These are phyloP conservation scores for Drosophila phalerata DNA, from an alignment of 2,888 invertebrate species.

Conservation along the genomic window DNA sequence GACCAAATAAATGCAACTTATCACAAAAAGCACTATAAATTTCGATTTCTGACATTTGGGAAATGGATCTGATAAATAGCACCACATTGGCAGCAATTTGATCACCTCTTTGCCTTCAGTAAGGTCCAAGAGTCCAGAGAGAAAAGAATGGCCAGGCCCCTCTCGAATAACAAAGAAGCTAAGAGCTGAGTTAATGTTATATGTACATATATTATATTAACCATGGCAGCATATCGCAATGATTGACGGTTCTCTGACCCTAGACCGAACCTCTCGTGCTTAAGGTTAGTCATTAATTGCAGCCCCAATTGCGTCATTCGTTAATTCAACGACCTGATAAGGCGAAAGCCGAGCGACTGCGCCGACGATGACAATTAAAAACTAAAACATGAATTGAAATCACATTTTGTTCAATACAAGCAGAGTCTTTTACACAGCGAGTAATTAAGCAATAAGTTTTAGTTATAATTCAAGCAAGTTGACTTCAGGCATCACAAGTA, in stretches of 20 bases:
- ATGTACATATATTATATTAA: conserved; percentile 11
- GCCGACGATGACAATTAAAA: conserved; percentile 61
- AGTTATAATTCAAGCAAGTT: too few species aligned
- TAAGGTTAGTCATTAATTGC: conserved; percentile 70
- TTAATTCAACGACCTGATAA: conserved; percentile 57
- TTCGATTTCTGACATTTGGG: too few species aligned
- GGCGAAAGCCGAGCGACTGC: conserved; percentile 28
- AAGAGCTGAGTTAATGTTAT: conserved; percentile 3
- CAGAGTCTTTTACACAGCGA: conserved; percentile 25
- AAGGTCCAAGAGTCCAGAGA: background rate
- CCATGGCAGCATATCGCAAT: conserved; percentile 34
- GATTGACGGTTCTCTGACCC: conserved; percentile 51
- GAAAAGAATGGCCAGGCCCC: conserved; percentile 47
- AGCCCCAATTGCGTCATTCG: conserved; percentile 71
- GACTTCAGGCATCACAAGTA: too few species aligned
- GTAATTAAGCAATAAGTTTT: background rate
- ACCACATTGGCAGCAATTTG: too few species aligned
- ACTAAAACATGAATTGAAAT: conserved; percentile 62
- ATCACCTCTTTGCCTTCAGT: background rate
- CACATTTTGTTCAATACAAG: conserved; percentile 29
- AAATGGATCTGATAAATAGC: background rate
- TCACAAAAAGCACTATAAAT: too few species aligned
- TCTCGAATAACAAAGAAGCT: background rate
- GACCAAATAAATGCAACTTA: background rate
- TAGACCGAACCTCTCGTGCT: conserved; percentile 66